Base-by-base conservation (phyloP, 2,888 invertebrate genomes). In the Gisinianus flammeolus region DNA sequence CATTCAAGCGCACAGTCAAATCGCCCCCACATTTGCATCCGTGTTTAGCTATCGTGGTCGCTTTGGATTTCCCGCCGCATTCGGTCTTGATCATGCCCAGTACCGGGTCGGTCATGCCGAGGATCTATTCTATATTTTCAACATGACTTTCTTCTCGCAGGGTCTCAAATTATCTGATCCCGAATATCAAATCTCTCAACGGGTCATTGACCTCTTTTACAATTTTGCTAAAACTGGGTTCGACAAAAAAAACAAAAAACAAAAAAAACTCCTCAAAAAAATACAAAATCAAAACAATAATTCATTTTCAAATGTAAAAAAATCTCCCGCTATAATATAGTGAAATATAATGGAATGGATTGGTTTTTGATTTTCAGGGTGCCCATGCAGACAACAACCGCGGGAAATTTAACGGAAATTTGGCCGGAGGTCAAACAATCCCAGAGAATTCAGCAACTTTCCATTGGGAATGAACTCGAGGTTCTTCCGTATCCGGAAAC, bases 151-250 rank as follows among this genome's bases (percentile, higher is more conserved):
- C 12, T 76, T 56, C 22, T 68, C 76, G 22, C 54, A 76, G 28
- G 76, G 76, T 0, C 58, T 76, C 2, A 56, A 76, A 28, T n/a
- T 69, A 19, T 8, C 68, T 2, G 68, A 76, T 10, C 76, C 76
- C 3, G 76, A 76, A 24, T 76, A 76, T 31, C n/a, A 76, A 67
- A 52, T 67, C 24, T 10, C 68, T 5, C 33, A 76, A 30, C 16
- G 56, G n/a, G 31, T 76, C 52, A 52, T 68, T 28, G 52, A 76
- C 31, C 16, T 24, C 31, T 30, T 67, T n/a, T 44, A 44, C 1
- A n/a, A 54, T 31, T 76, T 76, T 76, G 68, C 68, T 10, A 44
- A 67, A 8, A 68, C 76, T 30, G 76, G 76, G 76, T 76, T 67
- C 44, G 5, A 6, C 24, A 33, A 5, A 24, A 22, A 31, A 10